Evolutionary conservation across 2,797 vertebrate genomes (phyloP), one percentile per base, ranked within the genome.

Genomic region (Enteromius fasciolatus): DNA sequence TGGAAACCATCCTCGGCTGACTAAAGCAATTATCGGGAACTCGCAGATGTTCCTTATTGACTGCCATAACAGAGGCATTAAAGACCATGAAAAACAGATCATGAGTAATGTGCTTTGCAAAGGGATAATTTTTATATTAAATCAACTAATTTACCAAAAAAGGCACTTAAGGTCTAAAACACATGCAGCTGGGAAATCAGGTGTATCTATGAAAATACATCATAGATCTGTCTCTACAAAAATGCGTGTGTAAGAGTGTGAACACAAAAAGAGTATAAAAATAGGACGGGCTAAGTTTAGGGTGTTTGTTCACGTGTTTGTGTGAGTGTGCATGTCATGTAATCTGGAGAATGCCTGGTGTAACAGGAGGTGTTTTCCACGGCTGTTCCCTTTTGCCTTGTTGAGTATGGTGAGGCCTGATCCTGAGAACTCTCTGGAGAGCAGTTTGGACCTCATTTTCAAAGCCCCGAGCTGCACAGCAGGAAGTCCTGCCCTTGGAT

Each of bases 401-500:
- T 89, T 89, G 82, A 86, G 83, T 85, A 50, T 86, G 88, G 83
- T 14, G 75, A 75, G 52, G 63, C 39, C 88, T 81, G 90, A 91
- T 92, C 90, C 90, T 91, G 91, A 91, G 89, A 88, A 74, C 74
- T 76, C 93, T 89, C 89, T 39, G 0, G 92, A 90, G 93, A 92
- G 83, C 54, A 15, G 59, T 90, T 92, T 87, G 84, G 89, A 84
- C 78, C 86, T 88, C 77, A 69, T 88, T 93, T 93, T 94, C 93
- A 94, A 95, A 95, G 94, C 77, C 68, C 68, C 39, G 77, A 76
- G 76, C 83, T 87, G 90, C 89, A 28, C 91, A 90, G 92, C 94
- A 95, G 94, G 95, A 95, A 94, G 92, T 93, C 86, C 88, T 85
- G 86, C 86, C 89, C 86, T 85, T 68, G 80, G 91, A 90, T 93